Evolutionary conservation across 2,888 invertebrate genomes (phyloP), one percentile per base, ranked within the genome.

Genomic region (Notodonta ziczac): DNA sequence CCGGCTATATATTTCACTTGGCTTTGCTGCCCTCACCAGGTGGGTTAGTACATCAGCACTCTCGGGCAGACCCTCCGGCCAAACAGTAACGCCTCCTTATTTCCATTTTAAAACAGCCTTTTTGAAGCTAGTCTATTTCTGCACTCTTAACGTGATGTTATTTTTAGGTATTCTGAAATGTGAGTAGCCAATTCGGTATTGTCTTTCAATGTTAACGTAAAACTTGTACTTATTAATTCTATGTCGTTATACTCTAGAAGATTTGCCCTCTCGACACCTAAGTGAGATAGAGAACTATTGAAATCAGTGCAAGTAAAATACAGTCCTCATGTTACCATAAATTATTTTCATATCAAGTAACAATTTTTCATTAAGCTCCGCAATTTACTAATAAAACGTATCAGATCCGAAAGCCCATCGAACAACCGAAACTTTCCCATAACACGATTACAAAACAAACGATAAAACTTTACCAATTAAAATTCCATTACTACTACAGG

Each of bases 401-500:
- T 52, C 12, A 52, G 32, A 32, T 52, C 52, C 52, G 32, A 4
- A 14, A 16, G 51, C 32, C 24, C 32, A 32, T 52, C 13, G 52
- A 52, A 32, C 52, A 52, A n/a, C 55, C 16, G 10, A 40, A 55
- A 55, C 55, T 55, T 55, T 35, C 53, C 16, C 64, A 62, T 60
- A 70, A 73, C 57, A 61, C 58, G 64, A 66, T 74, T 67, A 72
- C 64, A 68, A 65, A 68, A 63, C 68, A 68, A 70, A 68, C 63
- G 71, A 58, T 53, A 16, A 57, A 74, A 74, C 71, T 74, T 73
- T 60, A 70, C 63, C 69, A 69, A 73, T 74, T 75, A 73, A 75
- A 75, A 73, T 75, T 75, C 73, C 61, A 74, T 70, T 70, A 65
- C 62, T 59, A 65, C 70, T 72, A 72, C 70, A 70, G 61, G 73